A percentile compares a stretch with the other conserved stretches of the same genome.
Evolutionary conservation across 2,113 vertebrate genomes (phyloP).

Genomic region (Podocnemis expansa): DNA sequence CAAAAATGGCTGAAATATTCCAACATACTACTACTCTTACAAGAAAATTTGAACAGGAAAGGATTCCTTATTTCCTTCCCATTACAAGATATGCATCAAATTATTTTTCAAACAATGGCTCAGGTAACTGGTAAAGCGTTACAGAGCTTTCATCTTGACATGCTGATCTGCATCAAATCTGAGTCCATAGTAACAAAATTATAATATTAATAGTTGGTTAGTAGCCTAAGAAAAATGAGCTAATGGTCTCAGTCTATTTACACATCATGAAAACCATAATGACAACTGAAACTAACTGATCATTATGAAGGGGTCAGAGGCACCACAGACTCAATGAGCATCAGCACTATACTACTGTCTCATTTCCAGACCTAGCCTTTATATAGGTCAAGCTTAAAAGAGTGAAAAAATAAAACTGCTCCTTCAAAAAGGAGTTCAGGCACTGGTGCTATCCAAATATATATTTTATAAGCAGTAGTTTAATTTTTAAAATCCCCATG

Average conservation of each 20-base stretch:
- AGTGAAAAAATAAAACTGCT: not conserved
- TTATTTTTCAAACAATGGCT: conserved; percentile 42
- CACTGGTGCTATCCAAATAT: not conserved
- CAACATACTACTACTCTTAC: not conserved
- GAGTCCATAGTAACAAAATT: conserved; percentile 51
- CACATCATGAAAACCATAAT: not conserved
- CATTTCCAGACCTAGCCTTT: not conserved
- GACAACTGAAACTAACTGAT: not conserved
- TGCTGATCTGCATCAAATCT: conserved; percentile 51
- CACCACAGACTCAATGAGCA: not conserved
- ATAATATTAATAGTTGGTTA: not conserved
- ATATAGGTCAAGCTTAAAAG: not conserved
- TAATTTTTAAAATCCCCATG: not conserved
- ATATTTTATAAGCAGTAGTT: not conserved
- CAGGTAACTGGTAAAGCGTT: conserved; percentile 20
- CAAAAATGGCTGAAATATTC: not conserved
- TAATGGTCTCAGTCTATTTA: conserved; percentile 22
- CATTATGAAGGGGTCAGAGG: not conserved
- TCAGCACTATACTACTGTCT: not conserved
- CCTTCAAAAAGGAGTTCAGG: not conserved
- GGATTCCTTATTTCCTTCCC: not conserved
- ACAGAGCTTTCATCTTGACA: conserved; percentile 52
- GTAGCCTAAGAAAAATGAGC: not conserved
- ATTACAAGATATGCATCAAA: conserved; percentile 10
- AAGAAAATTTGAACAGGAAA: conserved; percentile 38